Evolutionary conservation across 2,888 invertebrate species (phyloP).

Genomic region (Macropis europaea): DNA sequence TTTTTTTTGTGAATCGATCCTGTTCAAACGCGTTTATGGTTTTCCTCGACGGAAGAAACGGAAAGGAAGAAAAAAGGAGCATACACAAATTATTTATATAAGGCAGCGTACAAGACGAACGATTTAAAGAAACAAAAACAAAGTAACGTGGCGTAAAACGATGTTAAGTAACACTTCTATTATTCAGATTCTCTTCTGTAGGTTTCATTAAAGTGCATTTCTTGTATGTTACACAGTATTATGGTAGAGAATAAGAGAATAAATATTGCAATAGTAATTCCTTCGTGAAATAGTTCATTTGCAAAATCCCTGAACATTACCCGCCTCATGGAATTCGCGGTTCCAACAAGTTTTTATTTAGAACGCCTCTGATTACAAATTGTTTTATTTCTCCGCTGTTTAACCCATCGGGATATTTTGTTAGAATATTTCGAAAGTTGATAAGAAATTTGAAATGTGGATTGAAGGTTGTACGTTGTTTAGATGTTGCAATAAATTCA

Average conservation of each 20-base stretch:
- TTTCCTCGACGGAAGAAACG: conserved; percentile 18
- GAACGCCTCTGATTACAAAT: too few relatives aligned
- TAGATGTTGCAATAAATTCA: too few relatives aligned
- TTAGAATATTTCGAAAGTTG: too few relatives aligned
- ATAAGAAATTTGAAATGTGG: too few relatives aligned
- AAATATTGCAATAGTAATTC: conserved; percentile 74
- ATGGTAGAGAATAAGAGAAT: conserved; percentile 83
- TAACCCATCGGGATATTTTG: too few relatives aligned
- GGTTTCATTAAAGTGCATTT: conserved; percentile 94
- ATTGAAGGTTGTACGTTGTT: too few relatives aligned
- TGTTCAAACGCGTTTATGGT: conserved; percentile 34
- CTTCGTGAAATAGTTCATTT: conserved; percentile 19
- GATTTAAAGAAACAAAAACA: conserved; percentile 56
- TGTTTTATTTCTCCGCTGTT: too few relatives aligned
- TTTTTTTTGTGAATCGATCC: conserved; percentile 32
- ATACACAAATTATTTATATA: conserved; percentile 61
- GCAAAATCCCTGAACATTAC: too few relatives aligned
- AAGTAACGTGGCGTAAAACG: conserved; percentile 57
- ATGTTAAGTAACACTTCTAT: conserved; percentile 75
- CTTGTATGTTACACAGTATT: conserved; percentile 95
- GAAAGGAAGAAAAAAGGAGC: conserved; percentile 33
- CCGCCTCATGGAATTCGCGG: too few relatives aligned
- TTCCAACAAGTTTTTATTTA: too few relatives aligned
- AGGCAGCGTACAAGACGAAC: conserved; percentile 63
- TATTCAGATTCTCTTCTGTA: conserved; percentile 87